Evolutionary conservation across 92 coral and sea anemone genomes (phyloP).

Genomic region (Siderastrea siderea): DNA sequence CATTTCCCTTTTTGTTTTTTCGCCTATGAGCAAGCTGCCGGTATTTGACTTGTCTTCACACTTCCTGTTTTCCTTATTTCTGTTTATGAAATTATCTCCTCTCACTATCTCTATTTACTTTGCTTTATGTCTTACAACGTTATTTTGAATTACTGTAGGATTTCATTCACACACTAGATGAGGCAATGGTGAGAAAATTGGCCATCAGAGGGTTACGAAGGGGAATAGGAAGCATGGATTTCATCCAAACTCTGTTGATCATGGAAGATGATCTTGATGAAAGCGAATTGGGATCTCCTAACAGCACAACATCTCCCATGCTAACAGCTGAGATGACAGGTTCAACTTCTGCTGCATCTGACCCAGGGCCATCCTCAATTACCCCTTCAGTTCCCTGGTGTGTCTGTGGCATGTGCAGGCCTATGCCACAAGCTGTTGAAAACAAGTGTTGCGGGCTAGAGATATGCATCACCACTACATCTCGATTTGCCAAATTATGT

Average conservation of each 20-base stretch:
- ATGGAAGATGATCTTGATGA: neutral
- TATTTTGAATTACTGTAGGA: neutral
- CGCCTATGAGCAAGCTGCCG: too few species aligned
- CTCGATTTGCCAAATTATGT: conserved; percentile 48
- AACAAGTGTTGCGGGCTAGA: conserved; percentile 21
- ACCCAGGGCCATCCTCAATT: neutral
- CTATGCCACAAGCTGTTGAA: conserved; percentile 27
- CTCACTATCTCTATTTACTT: too few species aligned
- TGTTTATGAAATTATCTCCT: too few species aligned
- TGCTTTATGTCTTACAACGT: too few species aligned
- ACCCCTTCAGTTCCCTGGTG: neutral
- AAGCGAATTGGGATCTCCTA: too few species aligned
- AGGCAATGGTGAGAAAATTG: neutral
- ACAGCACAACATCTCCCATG: too few species aligned
- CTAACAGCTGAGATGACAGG: too few species aligned
- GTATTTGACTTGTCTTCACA: too few species aligned
- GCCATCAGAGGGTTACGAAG: neutral
- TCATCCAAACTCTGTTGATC: neutral
- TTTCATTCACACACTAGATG: neutral
- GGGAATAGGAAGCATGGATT: conserved; percentile 3
- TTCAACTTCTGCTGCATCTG: neutral
- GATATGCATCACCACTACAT: neutral
- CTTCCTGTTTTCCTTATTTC: too few species aligned
- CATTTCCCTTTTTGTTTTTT: too few species aligned
- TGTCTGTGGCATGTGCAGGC: neutral